These are phyloP conservation scores for Dryas iulia DNA, from an alignment of 1,140 invertebrate species.

Conservation along the genomic window DNA sequence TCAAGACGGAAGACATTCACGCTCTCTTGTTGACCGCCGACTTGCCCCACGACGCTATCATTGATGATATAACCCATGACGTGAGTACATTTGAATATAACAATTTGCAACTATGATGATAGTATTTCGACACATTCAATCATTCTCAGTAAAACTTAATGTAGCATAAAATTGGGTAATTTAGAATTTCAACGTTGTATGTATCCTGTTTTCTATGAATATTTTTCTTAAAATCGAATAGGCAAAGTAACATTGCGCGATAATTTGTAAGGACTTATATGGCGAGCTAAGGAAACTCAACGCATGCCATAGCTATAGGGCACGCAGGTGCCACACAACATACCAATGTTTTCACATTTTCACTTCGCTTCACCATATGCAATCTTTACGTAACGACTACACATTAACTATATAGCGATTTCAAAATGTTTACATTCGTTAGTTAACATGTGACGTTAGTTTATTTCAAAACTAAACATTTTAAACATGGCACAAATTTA, in stretches of 20 bases:
- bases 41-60: constrained; percentile 82
- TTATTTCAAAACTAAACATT: neutral
- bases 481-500: neutral
- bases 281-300: constrained; percentile 24
- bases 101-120: neutral
- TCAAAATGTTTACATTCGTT: constrained; percentile 8
- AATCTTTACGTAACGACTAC: constrained; percentile 25
- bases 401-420: neutral
- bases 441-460: neutral
- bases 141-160: neutral
- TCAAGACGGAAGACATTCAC: constrained; percentile 94
- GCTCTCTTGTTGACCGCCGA: constrained; percentile 87
- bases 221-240: neutral
- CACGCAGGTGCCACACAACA: constrained; percentile 1
- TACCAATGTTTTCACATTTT: constrained; percentile 34
- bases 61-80: constrained; percentile 71
- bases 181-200: neutral
- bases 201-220: neutral
- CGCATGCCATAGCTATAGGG: constrained; percentile 24
- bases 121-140: neutral
- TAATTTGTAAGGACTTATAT: constrained; percentile 25
- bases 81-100: constrained; percentile 47
- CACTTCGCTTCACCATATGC: constrained; percentile 27
- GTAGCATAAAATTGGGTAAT: neutral
- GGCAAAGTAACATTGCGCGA: constrained; percentile 7